Percentiles rank a stretch among this genome's conserved stretches.
phyloP scores from a whole-genome alignment of 2,797 vertebrate genomes.

The Hapalemur alaotrensis region DNA sequence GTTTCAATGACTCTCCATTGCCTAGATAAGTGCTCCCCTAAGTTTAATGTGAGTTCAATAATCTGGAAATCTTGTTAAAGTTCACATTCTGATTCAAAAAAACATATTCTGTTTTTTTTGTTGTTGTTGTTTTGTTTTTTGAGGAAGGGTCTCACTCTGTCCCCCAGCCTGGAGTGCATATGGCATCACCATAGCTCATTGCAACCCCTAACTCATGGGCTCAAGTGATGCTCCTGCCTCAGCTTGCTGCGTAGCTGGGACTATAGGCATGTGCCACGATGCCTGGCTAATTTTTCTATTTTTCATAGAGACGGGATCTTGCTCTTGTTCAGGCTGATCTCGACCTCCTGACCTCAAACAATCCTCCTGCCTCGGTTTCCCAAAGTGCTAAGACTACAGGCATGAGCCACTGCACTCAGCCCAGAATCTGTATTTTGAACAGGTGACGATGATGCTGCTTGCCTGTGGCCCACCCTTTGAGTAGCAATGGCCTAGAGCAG shows the following conservation, averaged over 20 bases:
- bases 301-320: background rate
- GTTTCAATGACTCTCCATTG: background rate
- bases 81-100: background rate
- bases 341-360: background rate
- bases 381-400: background rate
- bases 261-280: background rate
- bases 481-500: background rate
- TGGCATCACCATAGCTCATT: background rate
- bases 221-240: background rate
- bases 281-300: background rate
- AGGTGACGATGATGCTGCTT: background rate
- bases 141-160: background rate
- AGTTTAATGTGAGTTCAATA: background rate
- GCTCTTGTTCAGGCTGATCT: background rate
- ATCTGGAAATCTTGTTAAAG: background rate
- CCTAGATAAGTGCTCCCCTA: background rate
- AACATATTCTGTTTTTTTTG: background rate
- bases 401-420: background rate
- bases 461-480: background rate
- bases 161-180: background rate
- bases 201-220: background rate
- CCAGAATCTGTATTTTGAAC: background rate
- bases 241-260: background rate
- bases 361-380: background rate
- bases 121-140: background rate